A percentile compares a stretch with the other conserved stretches of the same genome.
Evolutionary conservation across 2,888 invertebrate species (phyloP).

Genomic region (Opisthograptis luteolata): DNA sequence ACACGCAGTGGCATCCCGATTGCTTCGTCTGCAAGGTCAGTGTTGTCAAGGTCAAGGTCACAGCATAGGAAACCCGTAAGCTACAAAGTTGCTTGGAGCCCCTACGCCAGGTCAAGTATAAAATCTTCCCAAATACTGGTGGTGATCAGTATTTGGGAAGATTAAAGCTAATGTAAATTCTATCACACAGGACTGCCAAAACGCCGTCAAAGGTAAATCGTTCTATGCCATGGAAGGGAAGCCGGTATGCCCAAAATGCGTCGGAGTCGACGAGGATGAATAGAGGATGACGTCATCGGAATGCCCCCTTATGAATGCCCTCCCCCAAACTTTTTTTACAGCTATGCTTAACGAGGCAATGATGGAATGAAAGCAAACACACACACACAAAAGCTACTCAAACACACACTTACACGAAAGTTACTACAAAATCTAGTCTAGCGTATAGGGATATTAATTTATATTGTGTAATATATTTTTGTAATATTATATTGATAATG

Average conservation of each 20-base stretch:
- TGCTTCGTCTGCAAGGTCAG: constrained; percentile 99
- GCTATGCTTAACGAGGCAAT: constrained; percentile 71
- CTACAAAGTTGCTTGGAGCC: constrained; percentile 39
- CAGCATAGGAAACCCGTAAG: not conserved
- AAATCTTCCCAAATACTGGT: constrained; percentile 39
- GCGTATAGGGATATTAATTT: constrained; percentile 68
- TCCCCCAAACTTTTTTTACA: constrained; percentile 73
- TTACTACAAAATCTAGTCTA: constrained; percentile 56
- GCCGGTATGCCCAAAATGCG: constrained; percentile 97
- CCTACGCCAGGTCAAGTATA: constrained; percentile 71
- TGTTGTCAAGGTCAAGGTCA: constrained; percentile 43
- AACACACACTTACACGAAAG: constrained; percentile 51
- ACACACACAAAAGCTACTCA: constrained; percentile 56
- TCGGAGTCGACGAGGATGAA: constrained; percentile 95
- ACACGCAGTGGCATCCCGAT: constrained; percentile 99
- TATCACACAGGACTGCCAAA: constrained; percentile 94
- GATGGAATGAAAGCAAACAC: constrained; percentile 54
- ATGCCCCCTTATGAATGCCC: constrained; percentile 76
- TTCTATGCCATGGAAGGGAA: constrained; percentile 99
- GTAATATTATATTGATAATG: constrained; percentile 80
- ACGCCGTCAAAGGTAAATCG: constrained; percentile 95
- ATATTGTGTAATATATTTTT: constrained; percentile 79
- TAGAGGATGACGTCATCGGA: constrained; percentile 65
- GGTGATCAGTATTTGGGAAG: constrained; percentile 40
- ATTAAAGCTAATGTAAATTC: constrained; percentile 44